Base-by-base conservation (phyloP, 2,113 vertebrate species). In the Crotalus helleri region DNA sequence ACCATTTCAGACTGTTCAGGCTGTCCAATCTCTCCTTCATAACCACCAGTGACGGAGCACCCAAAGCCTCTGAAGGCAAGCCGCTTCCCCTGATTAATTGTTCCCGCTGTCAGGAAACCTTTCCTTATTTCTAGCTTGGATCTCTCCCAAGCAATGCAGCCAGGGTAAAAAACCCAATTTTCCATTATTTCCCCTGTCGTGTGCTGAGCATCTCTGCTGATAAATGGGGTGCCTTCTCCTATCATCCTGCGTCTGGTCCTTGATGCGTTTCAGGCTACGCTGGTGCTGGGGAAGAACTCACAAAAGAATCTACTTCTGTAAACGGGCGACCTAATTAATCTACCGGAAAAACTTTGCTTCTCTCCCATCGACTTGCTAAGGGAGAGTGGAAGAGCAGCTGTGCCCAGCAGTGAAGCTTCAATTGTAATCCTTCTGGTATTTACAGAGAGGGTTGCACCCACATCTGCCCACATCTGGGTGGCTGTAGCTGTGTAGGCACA, bases 261-360 rank as follows among this genome's bases (percentile, higher is more conserved):
- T 2, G 29, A 39, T 33, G 92, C 1, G 0, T 39, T 49, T 26
- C 15, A 11, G 39, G 81, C 10, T 6, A 24, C 0, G 12, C 2
- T n/a, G 2, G 61, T 39, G 86, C 26, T 1, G 29, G 11, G n/a
- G 8, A 13, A 1, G 19, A 24, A 64, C 61, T 29, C 24, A 1
- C 51, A 39, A 44, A 86, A 53, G 49, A 69, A 49, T n/a, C 87
- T 33, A 53, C 64, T 74, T 86, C 24, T 85, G 21, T 81, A 54
- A 89, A 89, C 54, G 5, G 44, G 55, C 46, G 54, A 93, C 46
- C 87, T 92, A 64, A 91, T 85, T 89, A 85, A 89, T 89, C 87
- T 44, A 85, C 64, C 17, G n/a, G 53, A 92, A 92, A 6, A 5
- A 39, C 33, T 58, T 90, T 74, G 29, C 21, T 46, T 53, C 13